These are phyloP conservation scores for Prunella strophiata DNA, from an alignment of 2,797 vertebrate species.

Conservation along the genomic window DNA sequence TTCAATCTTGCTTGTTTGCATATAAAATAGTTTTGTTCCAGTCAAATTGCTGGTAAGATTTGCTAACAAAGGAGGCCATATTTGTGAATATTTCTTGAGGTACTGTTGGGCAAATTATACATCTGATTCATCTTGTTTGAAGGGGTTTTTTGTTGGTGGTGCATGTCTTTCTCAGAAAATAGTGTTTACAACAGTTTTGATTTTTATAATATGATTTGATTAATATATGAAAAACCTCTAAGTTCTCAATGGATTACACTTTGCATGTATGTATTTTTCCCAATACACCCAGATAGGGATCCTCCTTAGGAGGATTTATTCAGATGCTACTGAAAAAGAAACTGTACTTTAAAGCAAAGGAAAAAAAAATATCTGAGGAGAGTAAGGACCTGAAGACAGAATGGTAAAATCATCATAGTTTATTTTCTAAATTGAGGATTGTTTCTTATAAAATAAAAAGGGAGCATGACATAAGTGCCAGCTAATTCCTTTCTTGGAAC, in stretches of 20 bases:
- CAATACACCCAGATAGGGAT: neutral
- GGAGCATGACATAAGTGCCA: neutral
- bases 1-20: conserved; percentile 14
- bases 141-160: neutral
- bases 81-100: conserved; percentile 42
- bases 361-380: neutral
- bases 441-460: neutral
- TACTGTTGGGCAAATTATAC: neutral
- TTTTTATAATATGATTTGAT: neutral
- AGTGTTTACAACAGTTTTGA: neutral
- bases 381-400: neutral
- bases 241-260: neutral
- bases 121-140: neutral
- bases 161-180: neutral
- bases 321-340: neutral
- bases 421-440: neutral
- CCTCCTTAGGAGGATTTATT: neutral
- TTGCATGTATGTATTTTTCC: neutral
- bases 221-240: neutral
- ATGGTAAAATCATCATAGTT: neutral
- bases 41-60: conserved; percentile 4
- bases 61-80: conserved; percentile 21
- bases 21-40: conserved; percentile 6
- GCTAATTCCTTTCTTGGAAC: neutral
- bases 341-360: neutral